Base-by-base conservation (phyloP, 2,888 invertebrate species). In the Plagodis dolabraria region DNA sequence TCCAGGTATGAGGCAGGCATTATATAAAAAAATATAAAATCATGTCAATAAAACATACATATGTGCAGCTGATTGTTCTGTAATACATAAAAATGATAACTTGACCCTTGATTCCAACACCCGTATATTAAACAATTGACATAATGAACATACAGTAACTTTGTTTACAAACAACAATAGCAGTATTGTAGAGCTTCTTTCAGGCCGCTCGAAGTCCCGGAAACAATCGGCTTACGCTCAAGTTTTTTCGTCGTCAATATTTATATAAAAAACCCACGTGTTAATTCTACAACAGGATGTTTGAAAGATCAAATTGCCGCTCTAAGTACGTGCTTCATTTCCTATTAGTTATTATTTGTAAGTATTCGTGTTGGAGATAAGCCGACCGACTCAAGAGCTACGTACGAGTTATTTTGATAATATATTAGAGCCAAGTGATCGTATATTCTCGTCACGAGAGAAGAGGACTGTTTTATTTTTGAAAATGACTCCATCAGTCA, bases 401-500 rank as follows among this genome's bases (percentile, higher is more conserved):
- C 80, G 75, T 79, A 80, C 79, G 76, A 80, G 83, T 86, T 85
- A 84, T 86, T 89, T 85, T 82, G 85, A 83, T 89, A 88, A 87
- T 89, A 86, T 87, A 87, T 87, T 87, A 86, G 81, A 82, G 80
- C 83, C 80, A 83, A 85, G 83, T 82, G 85, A 77, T 80, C 87
- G 82, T 89, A 85, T 76, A 81, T 89, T 85, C 83, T 80, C 82
- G 80, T 35, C 50, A 12, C 34, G 48, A 55, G 60, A 79, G 74
- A 65, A 80, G 79, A 83, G 85, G 80, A 83, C 80, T 77, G 86
- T 82, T 89, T 91, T 90, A 92, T 92, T 92, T 92, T 92, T 82
- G 86, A 89, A 85, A 87, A 90, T 89, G 85, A 83, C 87, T 82
- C 85, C 89, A 92, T 91, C 85, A 87, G 75, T 92, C 90, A 91